Evolutionary conservation across 2,888 invertebrate species (phyloP).

Genomic region (Drosophila recens): DNA sequence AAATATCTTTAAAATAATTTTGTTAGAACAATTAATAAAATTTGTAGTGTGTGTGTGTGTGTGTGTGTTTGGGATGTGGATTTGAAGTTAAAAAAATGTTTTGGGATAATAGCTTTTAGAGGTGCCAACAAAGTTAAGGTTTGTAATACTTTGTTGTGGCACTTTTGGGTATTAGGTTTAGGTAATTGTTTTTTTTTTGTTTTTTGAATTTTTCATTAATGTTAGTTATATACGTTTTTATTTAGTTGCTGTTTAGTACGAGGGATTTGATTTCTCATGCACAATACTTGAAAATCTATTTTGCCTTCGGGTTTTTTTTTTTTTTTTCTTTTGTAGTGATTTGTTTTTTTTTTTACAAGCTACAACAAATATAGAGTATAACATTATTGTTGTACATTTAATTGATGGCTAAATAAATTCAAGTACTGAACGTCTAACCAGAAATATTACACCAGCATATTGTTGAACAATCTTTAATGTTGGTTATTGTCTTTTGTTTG

Average conservation of each 20-base stretch:
- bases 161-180: slow-evolving; percentile 39
- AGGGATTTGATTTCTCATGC: slow-evolving; percentile 85
- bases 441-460: slow-evolving; percentile 85
- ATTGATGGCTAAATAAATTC: slow-evolving; percentile 82
- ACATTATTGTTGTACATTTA: slow-evolving; percentile 30
- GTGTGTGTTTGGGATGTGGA: slow-evolving; percentile 41
- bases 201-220: slow-evolving; percentile 49
- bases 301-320: slow-evolving; percentile 69
- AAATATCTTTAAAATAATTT: slow-evolving; percentile 20
- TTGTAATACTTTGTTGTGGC: slow-evolving; percentile 35
- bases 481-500: slow-evolving; percentile 66
- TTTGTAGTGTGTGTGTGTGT: slow-evolving; percentile 28
- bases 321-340: slow-evolving; percentile 36
- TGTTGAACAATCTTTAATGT: slow-evolving; percentile 81
- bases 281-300: slow-evolving; percentile 84
- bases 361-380: slow-evolving; percentile 54
- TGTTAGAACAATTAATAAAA: slow-evolving; percentile 40
- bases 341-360: slow-evolving; percentile 45
- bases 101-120: slow-evolving; percentile 27
- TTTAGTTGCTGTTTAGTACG: slow-evolving; percentile 79
- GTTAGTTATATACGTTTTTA: slow-evolving; percentile 68
- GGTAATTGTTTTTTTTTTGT: slow-evolving; percentile 36
- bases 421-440: slow-evolving; percentile 85
- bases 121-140: slow-evolving; percentile 36
- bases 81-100: slow-evolving; percentile 40